phyloP scores from a whole-genome alignment of 2,888 invertebrate species.

The Drosophila borborema region DNA sequence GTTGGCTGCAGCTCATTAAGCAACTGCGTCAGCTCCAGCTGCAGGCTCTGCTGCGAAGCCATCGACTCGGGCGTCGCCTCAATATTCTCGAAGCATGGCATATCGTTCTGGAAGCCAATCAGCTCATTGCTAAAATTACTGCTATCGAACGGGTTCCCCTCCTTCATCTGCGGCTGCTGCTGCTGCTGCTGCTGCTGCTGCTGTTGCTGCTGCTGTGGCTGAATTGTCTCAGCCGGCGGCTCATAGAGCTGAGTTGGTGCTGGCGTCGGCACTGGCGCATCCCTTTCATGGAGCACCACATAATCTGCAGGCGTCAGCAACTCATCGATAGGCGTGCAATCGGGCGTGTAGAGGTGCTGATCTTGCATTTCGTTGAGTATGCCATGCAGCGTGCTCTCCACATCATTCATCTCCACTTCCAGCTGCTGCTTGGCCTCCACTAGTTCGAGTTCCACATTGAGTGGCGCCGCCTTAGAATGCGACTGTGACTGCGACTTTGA shows the following conservation, averaged over 20 bases:
- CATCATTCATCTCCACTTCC: conserved; percentile 77
- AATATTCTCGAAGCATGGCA: conserved; percentile 82
- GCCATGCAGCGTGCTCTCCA: conserved; percentile 80
- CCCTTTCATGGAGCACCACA: conserved; percentile 69
- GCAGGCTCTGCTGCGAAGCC: conserved; percentile 51
- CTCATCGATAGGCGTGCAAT: conserved; percentile 75
- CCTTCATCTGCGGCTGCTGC: conserved; percentile 9
- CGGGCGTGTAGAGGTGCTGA: conserved; percentile 80
- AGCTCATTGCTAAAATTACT: conserved; percentile 77
- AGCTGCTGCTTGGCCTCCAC: conserved; percentile 63
- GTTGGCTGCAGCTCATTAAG: conserved; percentile 68
- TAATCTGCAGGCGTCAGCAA: conserved; percentile 79
- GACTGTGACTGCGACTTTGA: conserved; percentile 9
- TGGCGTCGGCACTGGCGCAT: conserved; percentile 50
- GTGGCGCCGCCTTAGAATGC: conserved; percentile 5
- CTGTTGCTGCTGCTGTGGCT: conserved; percentile 16
- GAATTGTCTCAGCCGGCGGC: conserved; percentile 8
- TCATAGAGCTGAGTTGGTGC: conserved; percentile 48
- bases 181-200: conserved; percentile 11
- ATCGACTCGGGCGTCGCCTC: conserved; percentile 50
- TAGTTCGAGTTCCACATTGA: conserved; percentile 13
- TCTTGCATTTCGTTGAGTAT: conserved; percentile 83
- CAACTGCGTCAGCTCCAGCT: conserved; percentile 70
- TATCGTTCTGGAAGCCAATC: conserved; percentile 82
- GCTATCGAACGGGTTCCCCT: conserved; percentile 55